phyloP scores from a whole-genome alignment of 2,113 vertebrate species.

The Gallinago jamesoni region DNA sequence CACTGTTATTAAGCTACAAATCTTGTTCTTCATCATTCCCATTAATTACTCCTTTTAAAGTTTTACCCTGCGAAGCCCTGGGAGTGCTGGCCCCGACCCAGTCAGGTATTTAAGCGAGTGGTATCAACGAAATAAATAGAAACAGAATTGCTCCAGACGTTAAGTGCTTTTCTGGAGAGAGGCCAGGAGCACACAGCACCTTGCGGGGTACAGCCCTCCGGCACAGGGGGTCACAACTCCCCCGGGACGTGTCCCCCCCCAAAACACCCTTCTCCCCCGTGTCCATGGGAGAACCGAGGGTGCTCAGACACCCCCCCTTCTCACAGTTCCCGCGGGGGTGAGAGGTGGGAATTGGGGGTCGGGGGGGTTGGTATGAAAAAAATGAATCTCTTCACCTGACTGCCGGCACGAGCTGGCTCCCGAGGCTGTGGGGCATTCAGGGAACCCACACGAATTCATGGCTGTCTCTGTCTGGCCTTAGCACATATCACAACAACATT shows the following conservation, averaged over 20 bases:
- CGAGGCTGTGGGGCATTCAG: not conserved
- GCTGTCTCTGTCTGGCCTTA: not conserved
- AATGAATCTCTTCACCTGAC: not conserved
- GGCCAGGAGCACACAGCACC: not conserved
- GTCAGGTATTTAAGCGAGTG: not conserved
- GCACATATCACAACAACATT: not conserved
- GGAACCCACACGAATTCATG: not conserved
- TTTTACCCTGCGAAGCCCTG: not conserved
- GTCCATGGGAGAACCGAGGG: accelerated
- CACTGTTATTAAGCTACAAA: not conserved
- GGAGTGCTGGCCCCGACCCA: not conserved
- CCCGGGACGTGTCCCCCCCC: not conserved
- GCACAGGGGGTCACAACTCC: not conserved
- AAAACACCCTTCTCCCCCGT: not conserved
- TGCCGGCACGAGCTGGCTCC: not conserved
- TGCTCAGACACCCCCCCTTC: accelerated
- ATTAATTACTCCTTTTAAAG: not conserved
- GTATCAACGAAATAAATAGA: not conserved
- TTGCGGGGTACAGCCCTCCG: not conserved
- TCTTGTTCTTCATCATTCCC: not conserved
- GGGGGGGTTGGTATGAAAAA: not conserved
- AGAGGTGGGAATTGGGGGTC: accelerated
- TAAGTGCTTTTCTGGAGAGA: not conserved
- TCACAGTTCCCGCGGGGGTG: too few species aligned
- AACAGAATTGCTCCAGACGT: accelerated